These are phyloP conservation scores for Baryphthengus martii DNA, from an alignment of 2,113 vertebrate genomes.

Conservation along the genomic window DNA sequence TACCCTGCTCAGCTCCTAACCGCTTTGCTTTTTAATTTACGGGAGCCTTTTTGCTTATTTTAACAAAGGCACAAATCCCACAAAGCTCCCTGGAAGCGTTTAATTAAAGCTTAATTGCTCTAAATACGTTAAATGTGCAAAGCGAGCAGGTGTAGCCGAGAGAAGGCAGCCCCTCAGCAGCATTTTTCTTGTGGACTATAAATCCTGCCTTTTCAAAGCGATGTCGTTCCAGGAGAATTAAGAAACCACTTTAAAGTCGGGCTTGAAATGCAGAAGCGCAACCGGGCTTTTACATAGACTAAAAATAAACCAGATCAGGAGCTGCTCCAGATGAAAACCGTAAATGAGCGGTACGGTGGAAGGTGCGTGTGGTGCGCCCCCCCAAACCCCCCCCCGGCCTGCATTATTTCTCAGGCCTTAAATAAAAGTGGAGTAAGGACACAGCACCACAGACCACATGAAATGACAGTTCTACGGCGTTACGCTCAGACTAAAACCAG, in stretches of 20 bases:
- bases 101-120: background rate
- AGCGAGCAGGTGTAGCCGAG: background rate
- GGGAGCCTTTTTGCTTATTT: background rate
- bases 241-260: background rate
- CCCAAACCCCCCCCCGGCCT: too few species aligned
- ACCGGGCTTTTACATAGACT: background rate
- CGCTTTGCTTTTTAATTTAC: background rate
- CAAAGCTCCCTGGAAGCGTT: background rate
- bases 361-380: background rate
- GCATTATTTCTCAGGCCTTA: background rate
- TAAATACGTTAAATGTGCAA: background rate
- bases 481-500: background rate
- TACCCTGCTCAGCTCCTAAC: background rate
- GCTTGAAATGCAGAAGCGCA: background rate
- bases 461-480: accelerated
- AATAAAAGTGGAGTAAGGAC: background rate
- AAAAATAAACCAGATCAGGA: background rate
- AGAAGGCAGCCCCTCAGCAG: background rate
- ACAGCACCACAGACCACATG: too few species aligned
- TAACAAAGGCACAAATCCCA: background rate
- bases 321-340: background rate
- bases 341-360: background rate
- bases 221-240: background rate
- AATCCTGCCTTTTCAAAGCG: background rate
- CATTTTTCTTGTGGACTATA: background rate